These are phyloP conservation scores for Prionace glauca DNA, from an alignment of 2,797 vertebrate species.

Conservation along the genomic window DNA sequence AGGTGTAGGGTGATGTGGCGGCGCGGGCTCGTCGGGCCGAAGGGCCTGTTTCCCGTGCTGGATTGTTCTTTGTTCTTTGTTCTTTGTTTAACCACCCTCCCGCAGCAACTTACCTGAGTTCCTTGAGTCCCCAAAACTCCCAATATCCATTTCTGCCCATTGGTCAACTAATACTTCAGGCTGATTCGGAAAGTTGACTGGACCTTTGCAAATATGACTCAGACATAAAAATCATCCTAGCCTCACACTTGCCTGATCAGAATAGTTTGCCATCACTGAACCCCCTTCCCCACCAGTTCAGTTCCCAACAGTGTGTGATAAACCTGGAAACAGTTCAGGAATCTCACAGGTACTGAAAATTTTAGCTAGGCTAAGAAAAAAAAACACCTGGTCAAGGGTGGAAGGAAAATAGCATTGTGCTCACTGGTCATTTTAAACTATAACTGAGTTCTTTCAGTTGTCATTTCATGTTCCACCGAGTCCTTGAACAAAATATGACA, in stretches of 20 bases:
- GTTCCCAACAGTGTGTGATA: neutral
- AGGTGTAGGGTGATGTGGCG: no score
- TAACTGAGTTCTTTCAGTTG: neutral
- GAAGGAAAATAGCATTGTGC: neutral
- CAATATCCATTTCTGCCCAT: neutral
- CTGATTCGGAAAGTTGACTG: neutral
- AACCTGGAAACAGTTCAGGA: neutral
- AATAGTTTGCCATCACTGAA: neutral
- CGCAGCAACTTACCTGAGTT: neutral
- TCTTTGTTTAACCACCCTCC: neutral
- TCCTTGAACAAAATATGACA: slow-evolving; percentile 22
- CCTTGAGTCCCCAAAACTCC: neutral
- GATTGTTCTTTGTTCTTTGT: no score
- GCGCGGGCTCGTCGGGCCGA: no score
- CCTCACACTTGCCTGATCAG: neutral
- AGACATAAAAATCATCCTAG: neutral
- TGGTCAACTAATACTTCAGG: neutral
- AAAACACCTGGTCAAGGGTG: neutral
- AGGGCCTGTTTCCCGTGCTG: no score
- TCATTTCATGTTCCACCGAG: neutral
- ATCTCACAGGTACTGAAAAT: no score
- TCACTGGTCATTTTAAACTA: neutral
- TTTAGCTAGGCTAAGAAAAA: neutral
- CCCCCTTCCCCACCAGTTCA: no score
- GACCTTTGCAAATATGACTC: neutral